Conservation (phyloP, 37 sponge, comb jelly and placozoan species). For the Lycopodina hypogea region DNA sequence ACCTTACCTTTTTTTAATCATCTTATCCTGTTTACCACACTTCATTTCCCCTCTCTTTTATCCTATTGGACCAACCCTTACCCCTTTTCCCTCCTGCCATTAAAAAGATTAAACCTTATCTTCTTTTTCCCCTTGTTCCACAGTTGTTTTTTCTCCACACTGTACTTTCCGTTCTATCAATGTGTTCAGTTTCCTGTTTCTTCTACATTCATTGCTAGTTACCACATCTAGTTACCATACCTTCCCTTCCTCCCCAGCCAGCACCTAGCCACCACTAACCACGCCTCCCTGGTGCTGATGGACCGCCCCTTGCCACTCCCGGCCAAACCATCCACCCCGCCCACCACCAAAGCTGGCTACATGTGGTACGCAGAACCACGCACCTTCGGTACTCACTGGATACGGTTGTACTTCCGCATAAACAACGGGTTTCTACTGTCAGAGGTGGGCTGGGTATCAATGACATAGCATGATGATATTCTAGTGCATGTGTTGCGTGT, state of each 20-base stretch:
- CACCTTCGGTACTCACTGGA: constrained; percentile 71
- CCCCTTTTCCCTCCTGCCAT: no score
- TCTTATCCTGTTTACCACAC: no score
- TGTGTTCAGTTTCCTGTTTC: no score
- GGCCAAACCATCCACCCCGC: neutral
- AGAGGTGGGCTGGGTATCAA: constrained; percentile 35
- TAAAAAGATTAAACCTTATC: no score
- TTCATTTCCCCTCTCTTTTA: no score
- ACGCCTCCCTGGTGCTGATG: constrained; percentile 2
- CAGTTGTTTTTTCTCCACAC: no score
- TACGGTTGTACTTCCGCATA: constrained; percentile 55
- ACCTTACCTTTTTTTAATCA: no score
- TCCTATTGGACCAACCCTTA: no score
- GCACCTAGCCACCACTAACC: constrained; percentile 16
- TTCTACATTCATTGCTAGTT: no score
- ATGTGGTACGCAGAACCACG: constrained; percentile 57
- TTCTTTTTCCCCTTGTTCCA: no score
- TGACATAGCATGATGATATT: neutral
- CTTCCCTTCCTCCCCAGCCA: constrained; percentile 14
- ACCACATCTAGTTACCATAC: no score
- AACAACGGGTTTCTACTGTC: constrained; percentile 55
- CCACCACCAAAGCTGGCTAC: constrained; percentile 48
- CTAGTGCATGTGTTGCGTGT: neutral
- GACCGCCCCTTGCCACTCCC: neutral
- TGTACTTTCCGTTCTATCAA: no score